These are phyloP conservation scores for Eptesicus fuscus DNA, from an alignment of 2,113 vertebrate species.

Conservation along the genomic window DNA sequence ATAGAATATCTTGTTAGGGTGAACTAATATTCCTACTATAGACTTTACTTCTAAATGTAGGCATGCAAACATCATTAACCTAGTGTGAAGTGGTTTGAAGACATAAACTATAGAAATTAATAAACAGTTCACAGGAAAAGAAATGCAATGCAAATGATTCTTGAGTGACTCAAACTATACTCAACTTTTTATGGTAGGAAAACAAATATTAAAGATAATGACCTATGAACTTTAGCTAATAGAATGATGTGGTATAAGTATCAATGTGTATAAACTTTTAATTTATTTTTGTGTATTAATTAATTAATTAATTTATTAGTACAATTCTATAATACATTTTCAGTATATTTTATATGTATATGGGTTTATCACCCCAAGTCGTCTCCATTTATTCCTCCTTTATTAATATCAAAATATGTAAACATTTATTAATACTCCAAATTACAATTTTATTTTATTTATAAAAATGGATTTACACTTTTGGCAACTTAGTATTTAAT, in stretches of 20 bases:
- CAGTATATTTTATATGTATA: no score
- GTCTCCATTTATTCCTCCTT: background rate
- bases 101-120: background rate
- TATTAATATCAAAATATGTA: background rate
- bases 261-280: background rate
- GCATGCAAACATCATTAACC: rapidly evolving
- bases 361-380: background rate
- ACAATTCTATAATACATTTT: no score
- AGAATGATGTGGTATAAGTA: background rate
- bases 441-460: background rate
- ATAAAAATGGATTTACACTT: background rate
- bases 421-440: background rate
- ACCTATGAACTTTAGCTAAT: background rate
- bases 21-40: background rate
- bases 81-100: no score
- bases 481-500: background rate
- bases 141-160: background rate
- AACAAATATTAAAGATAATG: background rate
- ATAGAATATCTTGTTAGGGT: background rate
- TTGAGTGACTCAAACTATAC: background rate
- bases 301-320: background rate
- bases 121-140: background rate
- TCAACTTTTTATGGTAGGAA: background rate
- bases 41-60: background rate
- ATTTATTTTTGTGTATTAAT: background rate